A percentile compares a stretch with the other conserved stretches of the same genome.
These are phyloP conservation scores for Zapornia atra DNA, from an alignment of 2,113 vertebrate species.

Conservation along the genomic window DNA sequence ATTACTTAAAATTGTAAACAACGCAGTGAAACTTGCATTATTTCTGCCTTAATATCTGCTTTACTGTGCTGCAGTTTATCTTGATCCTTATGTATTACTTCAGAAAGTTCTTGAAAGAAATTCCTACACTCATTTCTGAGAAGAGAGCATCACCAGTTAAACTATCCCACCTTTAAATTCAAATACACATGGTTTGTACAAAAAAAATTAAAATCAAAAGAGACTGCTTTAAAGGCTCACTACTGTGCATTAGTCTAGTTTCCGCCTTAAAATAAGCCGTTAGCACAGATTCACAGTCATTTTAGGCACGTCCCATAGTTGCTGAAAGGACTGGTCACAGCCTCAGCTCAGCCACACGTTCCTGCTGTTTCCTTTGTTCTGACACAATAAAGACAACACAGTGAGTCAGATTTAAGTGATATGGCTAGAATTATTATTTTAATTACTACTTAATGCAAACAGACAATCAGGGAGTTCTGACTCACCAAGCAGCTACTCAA, in stretches of 20 bases:
- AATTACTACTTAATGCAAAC: not conserved
- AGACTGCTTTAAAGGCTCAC: not conserved
- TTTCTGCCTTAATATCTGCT: not conserved
- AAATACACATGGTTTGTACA: not conserved
- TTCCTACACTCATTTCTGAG: not conserved
- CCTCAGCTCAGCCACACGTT: not conserved
- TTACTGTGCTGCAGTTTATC: not conserved
- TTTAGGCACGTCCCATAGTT: not conserved
- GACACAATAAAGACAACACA: not conserved
- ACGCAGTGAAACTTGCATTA: rapidly evolving
- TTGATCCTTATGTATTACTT: not conserved
- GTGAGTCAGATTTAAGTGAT: not conserved
- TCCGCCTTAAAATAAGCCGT: not conserved
- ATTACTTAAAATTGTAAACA: not conserved
- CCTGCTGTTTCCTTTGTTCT: not conserved
- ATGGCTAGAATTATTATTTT: not conserved
- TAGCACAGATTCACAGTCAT: not conserved
- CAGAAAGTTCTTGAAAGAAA: not conserved
- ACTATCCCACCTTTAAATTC: not conserved
- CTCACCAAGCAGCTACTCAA: not conserved
- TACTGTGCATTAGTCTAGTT: not conserved
- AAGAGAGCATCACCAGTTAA: not conserved
- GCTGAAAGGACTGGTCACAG: not conserved
- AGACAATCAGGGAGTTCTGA: not conserved
- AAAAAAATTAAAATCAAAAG: not conserved